Evolutionary conservation across 2,797 vertebrate species (phyloP).

Genomic region (Triplophysa bombifrons): DNA sequence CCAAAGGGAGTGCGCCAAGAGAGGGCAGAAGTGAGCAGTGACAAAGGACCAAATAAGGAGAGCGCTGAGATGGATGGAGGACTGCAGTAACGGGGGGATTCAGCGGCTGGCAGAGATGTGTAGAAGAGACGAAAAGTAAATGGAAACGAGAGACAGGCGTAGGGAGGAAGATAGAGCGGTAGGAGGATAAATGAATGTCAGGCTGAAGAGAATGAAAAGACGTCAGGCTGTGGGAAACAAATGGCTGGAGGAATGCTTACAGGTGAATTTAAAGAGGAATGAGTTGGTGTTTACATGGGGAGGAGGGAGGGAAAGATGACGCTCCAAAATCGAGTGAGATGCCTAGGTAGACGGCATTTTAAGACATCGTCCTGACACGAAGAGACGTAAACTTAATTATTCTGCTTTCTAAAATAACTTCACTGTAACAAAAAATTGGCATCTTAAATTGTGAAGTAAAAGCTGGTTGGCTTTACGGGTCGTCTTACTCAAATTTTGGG

Average conservation of each 20-base stretch:
- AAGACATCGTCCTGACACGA: background rate
- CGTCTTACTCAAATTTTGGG: too few species aligned
- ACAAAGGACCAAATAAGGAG: slow-evolving; percentile 18
- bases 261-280: slow-evolving; percentile 38
- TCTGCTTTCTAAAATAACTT: background rate
- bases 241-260: slow-evolving; percentile 31
- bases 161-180: slow-evolving; percentile 39
- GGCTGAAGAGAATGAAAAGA: slow-evolving; percentile 42
- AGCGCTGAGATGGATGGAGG: slow-evolving; percentile 46
- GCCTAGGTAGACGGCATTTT: background rate
- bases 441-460: too few species aligned
- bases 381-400: background rate
- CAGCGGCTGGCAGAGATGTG: slow-evolving; percentile 51
- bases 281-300: background rate
- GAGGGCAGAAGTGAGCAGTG: slow-evolving; percentile 37
- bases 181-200: slow-evolving; percentile 31
- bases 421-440: too few species aligned
- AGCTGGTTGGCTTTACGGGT: too few species aligned
- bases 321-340: background rate
- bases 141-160: slow-evolving; percentile 42
- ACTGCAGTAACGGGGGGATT: slow-evolving; percentile 52
- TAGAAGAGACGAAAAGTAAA: slow-evolving; percentile 45
- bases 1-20: slow-evolving; percentile 17
- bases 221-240: slow-evolving; percentile 15
- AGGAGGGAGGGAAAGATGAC: background rate